Evolutionary conservation across 2,113 vertebrate species (phyloP).

Genomic region (Cepphus grylle): DNA sequence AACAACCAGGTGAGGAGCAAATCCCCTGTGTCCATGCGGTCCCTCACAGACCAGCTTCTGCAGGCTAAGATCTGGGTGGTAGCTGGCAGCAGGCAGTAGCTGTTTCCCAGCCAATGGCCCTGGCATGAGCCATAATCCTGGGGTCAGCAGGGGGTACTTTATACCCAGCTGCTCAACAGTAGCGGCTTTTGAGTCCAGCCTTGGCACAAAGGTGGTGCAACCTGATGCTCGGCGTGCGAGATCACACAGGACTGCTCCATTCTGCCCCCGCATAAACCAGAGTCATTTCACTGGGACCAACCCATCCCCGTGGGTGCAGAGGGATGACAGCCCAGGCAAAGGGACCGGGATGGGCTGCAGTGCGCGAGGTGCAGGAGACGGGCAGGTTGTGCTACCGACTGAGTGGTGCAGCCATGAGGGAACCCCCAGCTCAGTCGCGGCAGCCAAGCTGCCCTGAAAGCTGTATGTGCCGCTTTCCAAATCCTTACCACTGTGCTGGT

Average conservation of each 20-base stretch:
- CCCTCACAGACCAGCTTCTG: background rate
- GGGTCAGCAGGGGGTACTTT: background rate
- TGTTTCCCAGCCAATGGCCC: background rate
- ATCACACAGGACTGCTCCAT: background rate
- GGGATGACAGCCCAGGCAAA: accelerated
- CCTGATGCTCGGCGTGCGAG: accelerated
- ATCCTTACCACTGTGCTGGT: background rate
- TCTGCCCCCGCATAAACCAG: accelerated
- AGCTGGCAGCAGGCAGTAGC: background rate
- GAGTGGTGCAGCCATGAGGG: accelerated
- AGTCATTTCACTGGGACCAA: background rate
- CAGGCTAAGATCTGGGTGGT: background rate
- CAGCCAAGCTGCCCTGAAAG: background rate
- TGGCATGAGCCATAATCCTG: background rate
- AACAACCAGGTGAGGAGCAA: slow-evolving; percentile 90
- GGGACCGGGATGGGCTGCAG: background rate
- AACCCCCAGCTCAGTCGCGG: background rate
- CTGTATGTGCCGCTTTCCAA: accelerated
- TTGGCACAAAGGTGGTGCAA: background rate
- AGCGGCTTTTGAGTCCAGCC: background rate
- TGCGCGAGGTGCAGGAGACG: background rate
- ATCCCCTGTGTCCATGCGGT: no score
- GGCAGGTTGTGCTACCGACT: background rate
- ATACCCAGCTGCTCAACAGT: background rate
- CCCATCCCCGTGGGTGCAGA: accelerated